Conservation (phyloP, 2,797 vertebrate species). For the Hafferia zeledoni region DNA sequence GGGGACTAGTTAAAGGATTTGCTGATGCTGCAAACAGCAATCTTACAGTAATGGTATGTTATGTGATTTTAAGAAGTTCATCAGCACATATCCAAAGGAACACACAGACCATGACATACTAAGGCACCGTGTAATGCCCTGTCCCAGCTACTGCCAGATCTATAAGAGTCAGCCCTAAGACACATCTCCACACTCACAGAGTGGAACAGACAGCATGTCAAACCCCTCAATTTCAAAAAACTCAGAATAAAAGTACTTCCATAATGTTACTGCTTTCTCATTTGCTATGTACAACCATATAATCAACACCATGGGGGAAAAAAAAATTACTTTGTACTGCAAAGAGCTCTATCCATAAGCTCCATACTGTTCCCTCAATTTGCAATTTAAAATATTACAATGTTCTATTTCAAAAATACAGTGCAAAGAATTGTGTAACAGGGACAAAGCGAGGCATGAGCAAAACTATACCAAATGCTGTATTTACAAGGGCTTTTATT, state of each 20-base stretch:
- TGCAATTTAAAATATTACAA: background rate
- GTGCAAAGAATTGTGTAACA: background rate
- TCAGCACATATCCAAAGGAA: background rate
- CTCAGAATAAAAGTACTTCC: background rate
- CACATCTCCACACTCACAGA: background rate
- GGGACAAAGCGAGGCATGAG: background rate
- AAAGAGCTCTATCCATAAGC: background rate
- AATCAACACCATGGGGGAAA: background rate
- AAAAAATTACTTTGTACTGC: background rate
- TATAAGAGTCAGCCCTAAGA: background rate
- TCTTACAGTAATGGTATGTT: background rate
- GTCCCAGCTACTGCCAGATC: background rate
- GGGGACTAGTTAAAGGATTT: background rate
- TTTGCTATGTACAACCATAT: background rate
- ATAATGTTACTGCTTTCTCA: background rate
- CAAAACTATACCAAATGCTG: background rate
- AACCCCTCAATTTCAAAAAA: background rate
- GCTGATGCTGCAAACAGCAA: background rate
- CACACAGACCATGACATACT: too few species aligned
- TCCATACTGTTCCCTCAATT: background rate
- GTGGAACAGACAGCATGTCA: background rate
- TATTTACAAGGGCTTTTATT: background rate
- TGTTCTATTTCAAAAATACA: background rate
- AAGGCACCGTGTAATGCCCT: background rate
- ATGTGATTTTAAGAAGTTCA: background rate